phyloP scores from a whole-genome alignment of 2,797 vertebrate genomes.

The Adrianichthys oophorus region DNA sequence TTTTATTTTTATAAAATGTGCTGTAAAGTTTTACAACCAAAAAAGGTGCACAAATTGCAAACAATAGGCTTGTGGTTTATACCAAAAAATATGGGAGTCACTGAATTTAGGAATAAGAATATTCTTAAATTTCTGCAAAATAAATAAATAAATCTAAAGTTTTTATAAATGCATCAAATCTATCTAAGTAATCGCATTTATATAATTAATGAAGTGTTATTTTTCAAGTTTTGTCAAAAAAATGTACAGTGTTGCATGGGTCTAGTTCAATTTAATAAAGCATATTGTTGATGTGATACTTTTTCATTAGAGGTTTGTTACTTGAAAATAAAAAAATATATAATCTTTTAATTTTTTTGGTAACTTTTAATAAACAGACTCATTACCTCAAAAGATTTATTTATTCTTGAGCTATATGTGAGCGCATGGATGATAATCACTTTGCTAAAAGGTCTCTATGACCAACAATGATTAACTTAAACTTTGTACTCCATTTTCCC shows the following conservation, averaged over 20 bases:
- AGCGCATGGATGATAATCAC: not conserved
- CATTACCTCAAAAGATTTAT: too few species aligned
- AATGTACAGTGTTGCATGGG: too few species aligned
- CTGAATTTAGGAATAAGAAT: too few species aligned
- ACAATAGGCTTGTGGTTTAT: not conserved
- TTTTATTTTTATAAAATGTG: not conserved
- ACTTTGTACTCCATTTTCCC: constrained; percentile 69
- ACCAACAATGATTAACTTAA: constrained; percentile 77
- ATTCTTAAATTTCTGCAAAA: too few species aligned
- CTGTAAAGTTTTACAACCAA: not conserved
- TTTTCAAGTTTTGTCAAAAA: too few species aligned
- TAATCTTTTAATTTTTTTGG: not conserved
- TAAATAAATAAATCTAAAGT: too few species aligned
- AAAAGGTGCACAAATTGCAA: too few species aligned
- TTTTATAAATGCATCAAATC: too few species aligned
- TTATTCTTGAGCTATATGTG: not conserved
- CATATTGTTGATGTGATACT: not conserved
- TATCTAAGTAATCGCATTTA: too few species aligned
- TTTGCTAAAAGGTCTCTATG: not conserved
- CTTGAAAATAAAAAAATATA: not conserved
- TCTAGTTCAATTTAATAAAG: too few species aligned
- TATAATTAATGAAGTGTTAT: too few species aligned
- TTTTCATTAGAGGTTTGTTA: not conserved
- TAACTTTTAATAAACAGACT: constrained; percentile 8
- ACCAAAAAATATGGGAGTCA: too few species aligned